Evolutionary conservation across 2,888 invertebrate genomes (phyloP).

Genomic region (Cordylochernes scorpioides): DNA sequence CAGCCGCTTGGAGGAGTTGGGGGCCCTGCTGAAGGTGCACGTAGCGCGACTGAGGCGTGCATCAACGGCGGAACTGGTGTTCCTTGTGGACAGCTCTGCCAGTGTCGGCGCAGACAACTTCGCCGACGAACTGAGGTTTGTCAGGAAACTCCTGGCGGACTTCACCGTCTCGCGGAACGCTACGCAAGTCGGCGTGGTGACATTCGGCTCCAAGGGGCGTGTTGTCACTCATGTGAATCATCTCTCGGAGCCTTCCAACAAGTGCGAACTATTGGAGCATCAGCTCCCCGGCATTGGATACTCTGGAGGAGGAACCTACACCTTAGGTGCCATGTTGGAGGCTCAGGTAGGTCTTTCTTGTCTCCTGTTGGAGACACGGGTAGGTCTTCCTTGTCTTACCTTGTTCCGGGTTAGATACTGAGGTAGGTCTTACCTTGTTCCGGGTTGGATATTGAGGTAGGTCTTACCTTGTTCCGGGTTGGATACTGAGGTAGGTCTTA

Average conservation of each 20-base stretch:
- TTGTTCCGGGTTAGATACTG: too few species aligned
- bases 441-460: too few species aligned
- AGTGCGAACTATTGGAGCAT: constrained; percentile 34
- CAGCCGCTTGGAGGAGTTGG: constrained; percentile 30
- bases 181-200: constrained; percentile 35
- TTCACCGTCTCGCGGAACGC: constrained; percentile 35
- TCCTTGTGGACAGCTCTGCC: constrained; percentile 39
- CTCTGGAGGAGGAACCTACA: constrained; percentile 38
- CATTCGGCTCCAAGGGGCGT: constrained; percentile 33
- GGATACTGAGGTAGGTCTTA: too few species aligned
- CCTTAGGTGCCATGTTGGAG: constrained; percentile 36
- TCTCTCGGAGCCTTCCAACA: constrained; percentile 31
- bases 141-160: constrained; percentile 34
- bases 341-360: constrained; percentile 34
- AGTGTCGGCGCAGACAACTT: constrained; percentile 34
- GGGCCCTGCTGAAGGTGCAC: constrained; percentile 29
- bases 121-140: constrained; percentile 36
- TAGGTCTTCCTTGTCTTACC: too few species aligned
- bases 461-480: too few species aligned
- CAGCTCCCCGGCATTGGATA: constrained; percentile 33
- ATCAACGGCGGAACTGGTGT: constrained; percentile 30
- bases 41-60: constrained; percentile 27
- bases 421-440: too few species aligned
- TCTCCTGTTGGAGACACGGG: too few species aligned
- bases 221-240: constrained; percentile 33